Evolutionary conservation across 2,113 vertebrate genomes (phyloP).

Genomic region (Falco punctatus): DNA sequence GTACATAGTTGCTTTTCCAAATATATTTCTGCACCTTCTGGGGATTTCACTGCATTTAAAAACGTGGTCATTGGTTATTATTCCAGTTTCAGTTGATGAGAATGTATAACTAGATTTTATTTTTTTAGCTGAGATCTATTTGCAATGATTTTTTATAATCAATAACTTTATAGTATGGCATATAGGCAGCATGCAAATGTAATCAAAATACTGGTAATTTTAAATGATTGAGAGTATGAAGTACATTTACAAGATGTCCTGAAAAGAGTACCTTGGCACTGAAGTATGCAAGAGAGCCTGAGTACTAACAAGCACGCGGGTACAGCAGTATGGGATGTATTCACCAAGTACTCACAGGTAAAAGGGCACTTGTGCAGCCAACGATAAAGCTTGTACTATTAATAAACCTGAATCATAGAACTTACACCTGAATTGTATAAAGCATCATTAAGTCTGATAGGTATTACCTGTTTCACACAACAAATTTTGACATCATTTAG

Average conservation of each 20-base stretch:
- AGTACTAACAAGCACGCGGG: no score
- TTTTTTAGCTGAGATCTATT: neutral
- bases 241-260: neutral
- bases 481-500: neutral
- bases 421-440: neutral
- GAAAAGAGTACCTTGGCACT: neutral
- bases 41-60: neutral
- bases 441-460: neutral
- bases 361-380: neutral
- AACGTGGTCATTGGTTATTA: neutral
- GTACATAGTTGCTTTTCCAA: neutral
- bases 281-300: neutral
- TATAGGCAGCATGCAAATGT: neutral
- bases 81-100: neutral
- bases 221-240: neutral
- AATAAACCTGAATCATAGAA: neutral
- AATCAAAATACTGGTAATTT: neutral
- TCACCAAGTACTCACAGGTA: neutral
- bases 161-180: neutral
- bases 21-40: neutral
- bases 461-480: neutral
- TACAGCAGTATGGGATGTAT: neutral
- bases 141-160: neutral
- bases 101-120: neutral
- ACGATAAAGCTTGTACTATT: neutral